A percentile compares a stretch with the other conserved stretches of the same genome.
phyloP scores from a whole-genome alignment of 1,140 invertebrate species.

The Lasioglossum albipes region DNA sequence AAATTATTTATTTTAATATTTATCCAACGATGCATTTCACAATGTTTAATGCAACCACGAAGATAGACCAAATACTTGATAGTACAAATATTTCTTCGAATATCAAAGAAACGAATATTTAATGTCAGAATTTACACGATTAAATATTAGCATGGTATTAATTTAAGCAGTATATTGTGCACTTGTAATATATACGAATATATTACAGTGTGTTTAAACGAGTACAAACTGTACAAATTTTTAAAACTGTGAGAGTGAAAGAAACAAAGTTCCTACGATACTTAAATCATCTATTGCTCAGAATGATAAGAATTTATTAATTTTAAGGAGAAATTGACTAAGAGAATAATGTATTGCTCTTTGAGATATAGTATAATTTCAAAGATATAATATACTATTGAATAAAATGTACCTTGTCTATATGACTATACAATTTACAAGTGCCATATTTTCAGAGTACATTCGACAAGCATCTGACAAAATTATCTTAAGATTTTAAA shows the following conservation, averaged over 20 bases:
- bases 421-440: slow-evolving; percentile 21
- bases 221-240: background rate
- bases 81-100: slow-evolving; percentile 34
- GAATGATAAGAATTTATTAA: slow-evolving; percentile 27
- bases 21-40: background rate
- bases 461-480: background rate
- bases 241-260: slow-evolving; percentile 11
- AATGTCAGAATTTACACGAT: background rate
- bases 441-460: background rate
- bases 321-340: slow-evolving; percentile 9
- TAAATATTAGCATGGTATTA: slow-evolving; percentile 9
- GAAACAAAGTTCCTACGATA: slow-evolving; percentile 43
- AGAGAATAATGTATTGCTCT: slow-evolving; percentile 7
- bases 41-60: background rate
- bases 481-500: background rate
- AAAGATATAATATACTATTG: background rate
- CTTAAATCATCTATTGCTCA: slow-evolving; percentile 39
- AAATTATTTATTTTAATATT: background rate
- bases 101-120: background rate
- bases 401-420: slow-evolving; percentile 21
- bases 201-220: slow-evolving; percentile 1
- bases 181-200: slow-evolving; percentile 2
- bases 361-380: slow-evolving; percentile 18
- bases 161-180: slow-evolving; percentile 10
- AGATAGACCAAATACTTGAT: background rate